Evolutionary conservation across 2,113 vertebrate genomes (phyloP).

Genomic region (Pachypanchax playfairii): DNA sequence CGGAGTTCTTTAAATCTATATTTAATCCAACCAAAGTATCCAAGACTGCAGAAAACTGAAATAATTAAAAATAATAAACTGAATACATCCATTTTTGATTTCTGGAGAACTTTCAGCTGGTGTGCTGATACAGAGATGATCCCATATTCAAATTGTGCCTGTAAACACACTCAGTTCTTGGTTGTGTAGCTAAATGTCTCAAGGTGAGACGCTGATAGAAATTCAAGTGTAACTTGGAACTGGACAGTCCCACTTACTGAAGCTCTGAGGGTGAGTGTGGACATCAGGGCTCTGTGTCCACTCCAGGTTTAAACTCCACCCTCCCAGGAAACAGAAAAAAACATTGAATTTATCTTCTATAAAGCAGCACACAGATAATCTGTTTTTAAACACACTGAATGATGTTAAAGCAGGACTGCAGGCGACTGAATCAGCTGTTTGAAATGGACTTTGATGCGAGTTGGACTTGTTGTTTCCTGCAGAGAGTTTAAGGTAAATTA

Average conservation of each 20-base stretch:
- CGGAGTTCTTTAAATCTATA: conserved; percentile 5
- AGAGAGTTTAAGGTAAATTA: no score
- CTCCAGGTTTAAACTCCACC: conserved; percentile 27
- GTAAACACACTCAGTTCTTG: background rate
- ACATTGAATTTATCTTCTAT: no score
- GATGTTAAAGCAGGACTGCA: no score
- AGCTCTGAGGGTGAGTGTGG: background rate
- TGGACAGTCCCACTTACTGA: background rate
- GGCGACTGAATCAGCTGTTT: no score
- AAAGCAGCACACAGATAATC: no score
- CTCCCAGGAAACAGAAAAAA: conserved; percentile 33
- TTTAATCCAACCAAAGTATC: background rate
- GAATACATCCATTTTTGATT: no score
- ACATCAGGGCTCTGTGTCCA: background rate
- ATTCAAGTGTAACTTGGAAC: background rate
- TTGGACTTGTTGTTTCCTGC: no score
- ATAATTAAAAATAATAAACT: conserved; percentile 14
- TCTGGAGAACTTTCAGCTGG: no score
- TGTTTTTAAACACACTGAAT: no score
- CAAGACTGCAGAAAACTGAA: background rate
- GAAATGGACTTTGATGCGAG: no score
- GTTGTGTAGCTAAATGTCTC: background rate
- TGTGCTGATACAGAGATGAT: no score
- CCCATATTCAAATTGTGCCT: no score
- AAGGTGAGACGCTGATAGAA: background rate